These are phyloP conservation scores for Chiloscyllium punctatum DNA, from an alignment of 2,797 vertebrate genomes.

Conservation along the genomic window DNA sequence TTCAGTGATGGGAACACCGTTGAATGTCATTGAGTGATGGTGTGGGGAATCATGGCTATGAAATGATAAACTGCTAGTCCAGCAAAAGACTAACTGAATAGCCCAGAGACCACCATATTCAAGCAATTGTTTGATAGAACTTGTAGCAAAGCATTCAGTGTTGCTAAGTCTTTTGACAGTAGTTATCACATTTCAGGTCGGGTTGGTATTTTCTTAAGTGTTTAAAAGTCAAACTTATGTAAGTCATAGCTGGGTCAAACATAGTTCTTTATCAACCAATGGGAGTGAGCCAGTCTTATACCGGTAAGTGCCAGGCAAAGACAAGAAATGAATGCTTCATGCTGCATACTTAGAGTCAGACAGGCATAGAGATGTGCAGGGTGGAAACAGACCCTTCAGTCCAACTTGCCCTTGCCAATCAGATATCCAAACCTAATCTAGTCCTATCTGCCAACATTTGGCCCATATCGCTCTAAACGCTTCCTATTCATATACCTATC, in stretches of 20 bases:
- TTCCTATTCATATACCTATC: too few species aligned
- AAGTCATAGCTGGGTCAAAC: background rate
- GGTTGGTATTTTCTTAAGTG: background rate
- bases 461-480: too few species aligned
- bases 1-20: too few species aligned
- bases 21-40: too few species aligned
- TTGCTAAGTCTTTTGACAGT: background rate
- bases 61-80: background rate
- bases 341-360: background rate
- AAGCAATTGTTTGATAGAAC: background rate
- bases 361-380: too few species aligned
- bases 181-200: background rate
- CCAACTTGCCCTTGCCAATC: too few species aligned
- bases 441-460: too few species aligned
- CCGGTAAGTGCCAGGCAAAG: background rate
- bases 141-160: background rate
- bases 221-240: background rate
- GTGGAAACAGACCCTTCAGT: too few species aligned
- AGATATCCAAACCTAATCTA: too few species aligned
- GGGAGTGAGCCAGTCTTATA: background rate
- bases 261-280: background rate
- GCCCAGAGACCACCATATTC: background rate
- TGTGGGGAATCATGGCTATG: background rate
- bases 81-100: background rate
- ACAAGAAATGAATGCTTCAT: background rate